phyloP scores from a whole-genome alignment of 2,888 invertebrate genomes.

The Muschampia plurimacula region DNA sequence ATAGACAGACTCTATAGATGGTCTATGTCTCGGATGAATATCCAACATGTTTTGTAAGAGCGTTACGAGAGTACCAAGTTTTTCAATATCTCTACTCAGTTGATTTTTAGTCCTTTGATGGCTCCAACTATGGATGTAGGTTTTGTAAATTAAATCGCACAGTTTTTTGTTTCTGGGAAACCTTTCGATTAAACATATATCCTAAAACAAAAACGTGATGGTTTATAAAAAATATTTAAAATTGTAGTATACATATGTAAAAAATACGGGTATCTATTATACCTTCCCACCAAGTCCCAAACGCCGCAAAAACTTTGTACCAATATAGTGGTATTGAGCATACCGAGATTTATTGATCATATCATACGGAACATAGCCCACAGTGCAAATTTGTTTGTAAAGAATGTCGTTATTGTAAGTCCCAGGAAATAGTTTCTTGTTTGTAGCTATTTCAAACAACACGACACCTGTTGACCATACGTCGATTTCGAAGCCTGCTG shows the following conservation, averaged over 20 bases:
- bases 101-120: conserved; percentile 21
- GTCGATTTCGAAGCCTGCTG: conserved; percentile 58
- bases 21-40: conserved; percentile 56
- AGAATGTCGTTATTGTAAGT: conserved; percentile 58
- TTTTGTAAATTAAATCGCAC: conserved; percentile 37
- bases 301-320: conserved; percentile 49
- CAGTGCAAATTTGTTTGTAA: conserved; percentile 57
- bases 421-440: conserved; percentile 54
- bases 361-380: conserved; percentile 55
- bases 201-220: conserved; percentile 49
- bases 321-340: conserved; percentile 51
- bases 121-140: conserved; percentile 49
- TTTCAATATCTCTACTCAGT: conserved; percentile 45
- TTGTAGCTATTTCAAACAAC: conserved; percentile 66
- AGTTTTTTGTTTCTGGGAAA: conserved; percentile 48
- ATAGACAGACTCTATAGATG: conserved; percentile 59
- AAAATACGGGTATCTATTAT: not conserved
- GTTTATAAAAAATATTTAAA: not conserved
- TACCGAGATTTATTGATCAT: conserved; percentile 55
- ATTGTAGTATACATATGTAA: not conserved
- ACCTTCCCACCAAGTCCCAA: conserved; percentile 45
- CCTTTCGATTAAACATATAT: conserved; percentile 27
- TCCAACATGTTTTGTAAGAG: conserved; percentile 62
- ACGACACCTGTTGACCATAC: conserved; percentile 68
- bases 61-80: conserved; percentile 47